phyloP scores from a whole-genome alignment of 2,113 vertebrate species.

The Marcusenius ussheri region DNA sequence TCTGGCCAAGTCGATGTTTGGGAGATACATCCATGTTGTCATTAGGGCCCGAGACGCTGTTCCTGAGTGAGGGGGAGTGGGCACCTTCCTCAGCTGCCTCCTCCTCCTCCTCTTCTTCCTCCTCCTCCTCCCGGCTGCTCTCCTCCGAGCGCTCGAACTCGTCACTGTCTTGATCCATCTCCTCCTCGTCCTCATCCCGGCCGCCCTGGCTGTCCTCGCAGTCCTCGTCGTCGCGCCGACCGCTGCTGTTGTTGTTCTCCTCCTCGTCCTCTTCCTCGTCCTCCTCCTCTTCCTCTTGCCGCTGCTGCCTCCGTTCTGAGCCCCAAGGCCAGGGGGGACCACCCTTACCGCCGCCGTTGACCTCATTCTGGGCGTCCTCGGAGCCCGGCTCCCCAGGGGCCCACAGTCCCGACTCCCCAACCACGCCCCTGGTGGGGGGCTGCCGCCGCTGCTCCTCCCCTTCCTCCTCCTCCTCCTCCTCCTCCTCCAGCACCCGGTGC shows the following conservation, averaged over 20 bases:
- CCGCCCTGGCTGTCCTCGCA: constrained; percentile 51
- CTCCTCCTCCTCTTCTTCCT: constrained; percentile 70
- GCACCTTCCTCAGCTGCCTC: constrained; percentile 57
- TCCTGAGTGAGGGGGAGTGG: constrained; percentile 63
- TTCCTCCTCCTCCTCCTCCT: constrained; percentile 62
- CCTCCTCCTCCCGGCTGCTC: constrained; percentile 85
- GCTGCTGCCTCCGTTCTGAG: constrained; percentile 54
- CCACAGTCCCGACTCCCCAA: constrained; percentile 57
- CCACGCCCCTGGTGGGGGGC: constrained; percentile 29
- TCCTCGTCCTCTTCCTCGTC: constrained; percentile 72
- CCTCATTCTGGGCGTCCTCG: constrained; percentile 72
- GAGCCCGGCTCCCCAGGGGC: constrained; percentile 63
- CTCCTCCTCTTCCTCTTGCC: constrained; percentile 73
- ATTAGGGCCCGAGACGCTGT: constrained; percentile 73
- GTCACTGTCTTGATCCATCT: constrained; percentile 99
- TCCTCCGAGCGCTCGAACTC: constrained; percentile 93
- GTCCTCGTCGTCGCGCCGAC: constrained; percentile 53
- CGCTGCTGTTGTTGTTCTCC: constrained; percentile 50
- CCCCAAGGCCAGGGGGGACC: constrained; percentile 63
- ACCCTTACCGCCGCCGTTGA: constrained; percentile 73
- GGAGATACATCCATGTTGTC: constrained; percentile 71
- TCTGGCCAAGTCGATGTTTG: constrained; percentile 65
- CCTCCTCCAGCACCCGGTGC: constrained; percentile 44
- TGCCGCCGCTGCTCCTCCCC: constrained; percentile 55
- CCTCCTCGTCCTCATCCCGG: constrained; percentile 73